Percentiles rank a stretch among this genome's conserved stretches.
Conservation (phyloP, 2,888 invertebrate species). For the Drosophila sordidula region DNA sequence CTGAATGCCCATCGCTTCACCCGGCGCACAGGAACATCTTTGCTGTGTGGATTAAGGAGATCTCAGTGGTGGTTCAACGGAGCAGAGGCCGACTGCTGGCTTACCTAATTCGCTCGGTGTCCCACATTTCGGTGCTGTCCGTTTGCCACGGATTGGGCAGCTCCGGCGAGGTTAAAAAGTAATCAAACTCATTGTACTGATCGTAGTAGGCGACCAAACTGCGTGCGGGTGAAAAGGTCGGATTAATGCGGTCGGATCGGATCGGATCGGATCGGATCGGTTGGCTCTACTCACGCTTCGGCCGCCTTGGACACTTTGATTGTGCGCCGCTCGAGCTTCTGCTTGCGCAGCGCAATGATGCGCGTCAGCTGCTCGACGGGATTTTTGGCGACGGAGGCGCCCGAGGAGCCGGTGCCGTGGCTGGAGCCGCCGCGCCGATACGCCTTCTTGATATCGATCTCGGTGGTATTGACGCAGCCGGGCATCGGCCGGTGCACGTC, state of each 20-base stretch:
- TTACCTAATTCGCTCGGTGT: conserved; percentile 96
- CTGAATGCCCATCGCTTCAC: conserved; percentile 99
- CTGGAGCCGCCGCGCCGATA: conserved; percentile 87
- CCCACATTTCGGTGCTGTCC: conserved; percentile 98
- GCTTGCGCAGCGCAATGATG: conserved; percentile 91
- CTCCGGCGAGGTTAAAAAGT: conserved; percentile 96
- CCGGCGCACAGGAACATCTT: conserved; percentile 96
- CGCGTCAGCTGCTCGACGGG: conserved; percentile 85
- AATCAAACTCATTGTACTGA: conserved; percentile 98
- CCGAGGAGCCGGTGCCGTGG: conserved; percentile 85
- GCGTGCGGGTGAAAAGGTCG: conserved; percentile 16
- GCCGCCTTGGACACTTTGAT: conserved; percentile 97
- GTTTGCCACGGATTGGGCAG: conserved; percentile 98
- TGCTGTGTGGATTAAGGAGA: conserved; percentile 86
- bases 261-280: no score
- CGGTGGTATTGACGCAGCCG: conserved; percentile 99
- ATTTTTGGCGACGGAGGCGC: conserved; percentile 84
- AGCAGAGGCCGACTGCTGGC: conserved; percentile 37
- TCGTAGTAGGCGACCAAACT: conserved; percentile 96
- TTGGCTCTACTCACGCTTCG: conserved; percentile 91
- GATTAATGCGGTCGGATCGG: no score
- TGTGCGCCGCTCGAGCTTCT: conserved; percentile 93
- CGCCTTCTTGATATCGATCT: conserved; percentile 98
- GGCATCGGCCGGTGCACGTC: conserved; percentile 99
- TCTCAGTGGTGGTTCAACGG: no score